These are phyloP conservation scores for Lasioglossum leucozonium DNA, from an alignment of 2,888 invertebrate genomes.

Conservation along the genomic window DNA sequence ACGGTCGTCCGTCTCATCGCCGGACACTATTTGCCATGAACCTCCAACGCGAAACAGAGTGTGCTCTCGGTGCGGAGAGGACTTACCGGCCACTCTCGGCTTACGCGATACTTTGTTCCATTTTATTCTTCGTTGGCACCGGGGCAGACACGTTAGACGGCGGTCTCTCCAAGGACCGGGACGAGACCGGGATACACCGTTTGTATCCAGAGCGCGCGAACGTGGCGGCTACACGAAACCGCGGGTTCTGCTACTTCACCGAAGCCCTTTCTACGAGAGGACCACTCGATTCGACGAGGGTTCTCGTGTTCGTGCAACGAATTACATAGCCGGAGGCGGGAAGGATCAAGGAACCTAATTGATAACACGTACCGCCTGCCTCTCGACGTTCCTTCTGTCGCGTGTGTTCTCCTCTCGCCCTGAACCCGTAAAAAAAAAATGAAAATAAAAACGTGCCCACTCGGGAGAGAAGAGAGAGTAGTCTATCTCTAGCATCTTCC, in stretches of 20 bases:
- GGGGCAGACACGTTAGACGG: background rate
- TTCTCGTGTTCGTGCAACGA: slow-evolving; percentile 35
- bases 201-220: background rate
- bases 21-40: background rate
- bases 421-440: too few relatives aligned
- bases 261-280: slow-evolving; percentile 27
- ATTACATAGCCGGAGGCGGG: slow-evolving; percentile 21
- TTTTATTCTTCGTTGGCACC: background rate
- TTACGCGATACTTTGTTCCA: background rate
- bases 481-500: background rate
- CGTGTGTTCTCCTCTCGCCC: slow-evolving; percentile 4
- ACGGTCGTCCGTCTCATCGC: background rate
- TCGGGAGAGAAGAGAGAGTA: too few relatives aligned
- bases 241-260: slow-evolving; percentile 22
- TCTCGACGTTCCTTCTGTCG: slow-evolving; percentile 13
- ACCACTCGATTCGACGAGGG: slow-evolving; percentile 37
- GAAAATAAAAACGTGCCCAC: background rate
- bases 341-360: slow-evolving; percentile 42
- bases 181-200: background rate
- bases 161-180: background rate
- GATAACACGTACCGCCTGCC: slow-evolving; percentile 39
- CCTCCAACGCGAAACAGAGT: background rate
- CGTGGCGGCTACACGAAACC: background rate
- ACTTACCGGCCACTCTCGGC: background rate
- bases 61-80: background rate